Evolutionary conservation across 2,797 vertebrate genomes (phyloP), one percentile per base, ranked within the genome.

Genomic region (Hyperoplus immaculatus): DNA sequence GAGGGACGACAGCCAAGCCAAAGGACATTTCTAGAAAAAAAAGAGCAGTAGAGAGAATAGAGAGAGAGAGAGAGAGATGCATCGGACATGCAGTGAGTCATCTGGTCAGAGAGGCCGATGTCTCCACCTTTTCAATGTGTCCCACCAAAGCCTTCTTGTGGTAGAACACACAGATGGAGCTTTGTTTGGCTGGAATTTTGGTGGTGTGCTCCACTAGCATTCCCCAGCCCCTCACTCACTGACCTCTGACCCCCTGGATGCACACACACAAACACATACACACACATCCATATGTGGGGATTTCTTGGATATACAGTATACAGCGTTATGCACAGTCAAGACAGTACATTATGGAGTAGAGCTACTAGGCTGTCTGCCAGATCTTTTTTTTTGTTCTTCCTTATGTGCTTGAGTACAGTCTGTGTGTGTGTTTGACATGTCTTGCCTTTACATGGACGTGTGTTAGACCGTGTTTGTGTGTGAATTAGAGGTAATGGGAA

Each of bases 171-270:
- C 86, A 92, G 85, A 90, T 70, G 59, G 68, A 58, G 74, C 88
- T 92, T 92, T 93, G 91, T 93, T 88, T 75, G 7, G 73, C 71
- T 88, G 89, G 89, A 93, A 93, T 93, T 29, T 87, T 77, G 70
- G 65, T 87, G 87, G 80, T 89, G 70, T 82, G 78, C 82, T 88
- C 72, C 84, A 81, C 67, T 75, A 87, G 77, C 75, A 85, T 87
- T 89, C 89, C 83, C 86, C 76, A 41, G 55, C 68, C 80, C 87
- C 65, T 86, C 83, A 61, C 83, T 85, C 46, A 13, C 38, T 77
- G 89, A 89, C 87, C 83, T 76, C 70, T 90, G 86, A 81, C 78
- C 81, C 45, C 53, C 29, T 38, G 9, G 56, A 84, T 82, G 68
- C 63, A 66, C 77, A 76, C 86, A 85, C 69, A 83, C 75, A 82